Evolutionary conservation across 2,113 vertebrate genomes (phyloP).

Genomic region (Ranitomeya variabilis): DNA sequence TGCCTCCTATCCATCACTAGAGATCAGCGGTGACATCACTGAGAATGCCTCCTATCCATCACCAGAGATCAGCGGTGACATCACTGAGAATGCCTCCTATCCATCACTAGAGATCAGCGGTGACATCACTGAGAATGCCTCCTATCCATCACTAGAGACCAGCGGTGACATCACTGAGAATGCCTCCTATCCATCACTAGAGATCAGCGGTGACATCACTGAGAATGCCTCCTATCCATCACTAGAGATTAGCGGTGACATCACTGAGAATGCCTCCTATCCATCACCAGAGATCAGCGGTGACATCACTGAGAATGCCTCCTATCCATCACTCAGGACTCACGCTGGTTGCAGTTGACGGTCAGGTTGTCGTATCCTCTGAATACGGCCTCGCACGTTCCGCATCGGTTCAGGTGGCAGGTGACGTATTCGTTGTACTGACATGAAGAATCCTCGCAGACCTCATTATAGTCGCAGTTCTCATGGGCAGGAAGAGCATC

Average conservation of each 20-base stretch:
- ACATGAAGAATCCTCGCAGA: conserved; percentile 62
- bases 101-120: no score
- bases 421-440: conserved; percentile 62
- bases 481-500: conserved; percentile 60
- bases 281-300: neutral
- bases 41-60: no score
- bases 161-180: no score
- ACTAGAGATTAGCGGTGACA: neutral
- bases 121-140: no score
- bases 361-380: conserved; percentile 62
- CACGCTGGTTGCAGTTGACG: conserved; percentile 60
- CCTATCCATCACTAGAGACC: no score
- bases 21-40: neutral
- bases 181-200: neutral
- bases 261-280: neutral
- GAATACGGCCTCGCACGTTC: conserved; percentile 62
- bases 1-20: neutral
- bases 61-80: no score
- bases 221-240: neutral
- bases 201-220: neutral
- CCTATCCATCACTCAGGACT: neutral
- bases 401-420: conserved; percentile 63
- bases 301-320: neutral
- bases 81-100: no score
- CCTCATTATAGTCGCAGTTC: conserved; percentile 63